Base-by-base conservation (phyloP, 2,797 vertebrate genomes). In the Amblyopsis hoosieri region DNA sequence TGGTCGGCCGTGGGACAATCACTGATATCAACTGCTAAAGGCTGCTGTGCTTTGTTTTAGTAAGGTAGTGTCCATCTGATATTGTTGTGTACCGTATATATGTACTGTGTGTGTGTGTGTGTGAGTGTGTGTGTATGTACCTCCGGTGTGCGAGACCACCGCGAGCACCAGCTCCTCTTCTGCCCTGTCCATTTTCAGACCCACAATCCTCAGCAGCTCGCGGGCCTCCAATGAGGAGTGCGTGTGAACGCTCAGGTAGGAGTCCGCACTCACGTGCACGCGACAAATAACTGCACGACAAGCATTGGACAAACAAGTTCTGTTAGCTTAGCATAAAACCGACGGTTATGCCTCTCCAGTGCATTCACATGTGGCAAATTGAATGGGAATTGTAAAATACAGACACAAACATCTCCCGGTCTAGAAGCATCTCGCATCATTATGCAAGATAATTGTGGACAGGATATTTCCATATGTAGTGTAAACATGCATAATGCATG, bases 261-360 rank as follows among this genome's bases (percentile, higher is more conserved):
- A 98, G 88, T 99, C 96, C n/a, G 94, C 87, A 0, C 93, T 97
- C 82, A 98, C 88, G 10, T 98, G 93, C 64, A 99, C 94, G 0
- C 93, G 96, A 68, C 96, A 97, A 80, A 97, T 95, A 69, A 96
- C 97, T 98, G 89, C 61, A 76, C 63, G 69, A 70, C 57, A 14
- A 6, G 12, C 13, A 10, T 11, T 29, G 29, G 2, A 29, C 51
- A 33, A 23, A 37, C 52, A 14, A 14, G 8, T 1, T 1, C 19
- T 17, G 11, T 9, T 52, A 52, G 7, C 15, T 52, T 4, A 49
- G 14, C 14, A 49, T 13, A 50, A 14, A 9, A 2, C 12, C 4
- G 8, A 50, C 17, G 19, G 17, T 53, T 12, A 11, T 54, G 9
- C 3, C 3, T 48, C 12, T 49, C 47, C 10, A 49, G 14, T 14